Conservation (phyloP, 2,797 vertebrate species). For the Gallinago nigripennis region DNA sequence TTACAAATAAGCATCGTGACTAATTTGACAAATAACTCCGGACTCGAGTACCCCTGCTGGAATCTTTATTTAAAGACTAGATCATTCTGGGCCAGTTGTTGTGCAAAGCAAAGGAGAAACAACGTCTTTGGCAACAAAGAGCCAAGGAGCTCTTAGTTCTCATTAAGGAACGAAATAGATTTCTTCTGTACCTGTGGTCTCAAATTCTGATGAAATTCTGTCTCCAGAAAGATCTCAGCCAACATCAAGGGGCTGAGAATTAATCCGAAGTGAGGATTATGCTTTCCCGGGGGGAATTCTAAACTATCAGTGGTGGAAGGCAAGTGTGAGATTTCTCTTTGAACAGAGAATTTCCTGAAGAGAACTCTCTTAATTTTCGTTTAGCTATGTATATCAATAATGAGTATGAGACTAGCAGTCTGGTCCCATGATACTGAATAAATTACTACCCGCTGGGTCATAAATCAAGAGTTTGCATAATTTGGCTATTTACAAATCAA, state of each 20-base stretch:
- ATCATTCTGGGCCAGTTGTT: slow-evolving; percentile 38
- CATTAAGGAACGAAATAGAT: not conserved
- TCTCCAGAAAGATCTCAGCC: not conserved
- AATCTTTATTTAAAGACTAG: slow-evolving; percentile 38
- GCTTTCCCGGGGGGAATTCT: not conserved
- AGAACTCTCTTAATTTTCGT: not conserved
- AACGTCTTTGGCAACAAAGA: not conserved
- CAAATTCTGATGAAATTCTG: not conserved
- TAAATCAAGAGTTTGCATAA: slow-evolving; percentile 64
- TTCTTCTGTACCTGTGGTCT: not conserved
- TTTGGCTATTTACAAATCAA: slow-evolving; percentile 50
- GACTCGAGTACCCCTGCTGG: slow-evolving; percentile 40
- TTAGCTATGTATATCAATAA: not conserved
- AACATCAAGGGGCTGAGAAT: not conserved
- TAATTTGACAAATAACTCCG: slow-evolving; percentile 66
- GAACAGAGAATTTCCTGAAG: not conserved
- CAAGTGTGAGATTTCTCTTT: not conserved
- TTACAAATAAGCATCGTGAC: slow-evolving; percentile 61
- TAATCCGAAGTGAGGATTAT: not conserved
- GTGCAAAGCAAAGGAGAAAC: slow-evolving; percentile 42
- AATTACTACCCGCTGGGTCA: slow-evolving; percentile 33
- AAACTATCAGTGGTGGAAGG: not conserved
- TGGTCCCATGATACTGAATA: slow-evolving; percentile 32
- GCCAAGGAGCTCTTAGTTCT: not conserved
- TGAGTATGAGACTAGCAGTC: not conserved